A percentile compares a stretch with the other conserved stretches of the same genome.
Evolutionary conservation across 2,113 vertebrate genomes (phyloP).

Genomic region (Apteryx owenii): DNA sequence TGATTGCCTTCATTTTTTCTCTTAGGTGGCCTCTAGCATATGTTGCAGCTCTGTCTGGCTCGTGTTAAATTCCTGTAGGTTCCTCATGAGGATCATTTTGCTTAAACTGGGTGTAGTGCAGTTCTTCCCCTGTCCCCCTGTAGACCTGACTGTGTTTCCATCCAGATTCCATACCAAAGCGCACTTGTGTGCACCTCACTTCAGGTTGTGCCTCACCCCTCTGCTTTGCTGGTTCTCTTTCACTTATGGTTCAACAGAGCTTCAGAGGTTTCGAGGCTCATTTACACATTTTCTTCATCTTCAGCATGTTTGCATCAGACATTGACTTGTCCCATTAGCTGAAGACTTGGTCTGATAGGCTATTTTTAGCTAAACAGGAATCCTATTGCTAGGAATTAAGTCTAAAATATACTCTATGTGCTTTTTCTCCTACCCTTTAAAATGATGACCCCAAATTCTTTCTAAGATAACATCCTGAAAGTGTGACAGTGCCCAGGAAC

Average conservation of each 20-base stretch:
- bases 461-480: neutral
- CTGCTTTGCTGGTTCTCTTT: neutral
- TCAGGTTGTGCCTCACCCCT: neutral
- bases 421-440: neutral
- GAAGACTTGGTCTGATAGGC: neutral
- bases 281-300: neutral
- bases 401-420: neutral
- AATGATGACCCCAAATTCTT: neutral
- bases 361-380: neutral
- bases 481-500: neutral
- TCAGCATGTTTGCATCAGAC: neutral
- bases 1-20: neutral
- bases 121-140: neutral
- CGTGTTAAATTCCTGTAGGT: accelerated
- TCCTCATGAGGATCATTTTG: neutral
- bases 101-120: neutral
- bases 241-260: neutral
- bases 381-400: neutral
- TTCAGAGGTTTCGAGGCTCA: neutral
- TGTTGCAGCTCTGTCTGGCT: neutral
- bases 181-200: neutral
- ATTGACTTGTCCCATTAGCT: neutral
- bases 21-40: accelerated
- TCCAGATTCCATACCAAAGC: neutral
- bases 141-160: neutral